Percentiles rank a stretch among this genome's conserved stretches.
These are phyloP conservation scores for Oscheius onirici DNA, from an alignment of 2,888 invertebrate species.

Conservation along the genomic window DNA sequence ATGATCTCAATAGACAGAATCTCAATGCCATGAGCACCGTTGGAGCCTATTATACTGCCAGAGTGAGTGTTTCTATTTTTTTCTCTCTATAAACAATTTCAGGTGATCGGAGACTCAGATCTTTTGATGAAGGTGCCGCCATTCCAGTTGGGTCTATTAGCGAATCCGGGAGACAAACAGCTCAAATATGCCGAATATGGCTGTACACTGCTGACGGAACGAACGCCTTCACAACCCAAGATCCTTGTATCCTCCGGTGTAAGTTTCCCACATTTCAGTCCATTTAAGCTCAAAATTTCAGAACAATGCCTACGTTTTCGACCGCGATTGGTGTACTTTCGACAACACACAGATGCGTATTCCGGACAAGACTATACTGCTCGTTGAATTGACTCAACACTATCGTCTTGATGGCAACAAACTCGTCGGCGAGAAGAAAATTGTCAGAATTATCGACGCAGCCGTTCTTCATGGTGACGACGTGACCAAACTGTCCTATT, in stretches of 20 bases:
- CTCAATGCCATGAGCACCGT: constrained; percentile 14
- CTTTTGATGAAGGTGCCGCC: neutral
- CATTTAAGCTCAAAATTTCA: constrained; percentile 15
- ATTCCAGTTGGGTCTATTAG: neutral
- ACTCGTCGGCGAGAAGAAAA: constrained; percentile 9
- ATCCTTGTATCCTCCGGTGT: constrained; percentile 35
- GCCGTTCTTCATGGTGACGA: constrained; percentile 65
- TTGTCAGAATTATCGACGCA: constrained; percentile 65
- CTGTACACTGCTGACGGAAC: constrained; percentile 34
- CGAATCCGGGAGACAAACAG: constrained; percentile 17
- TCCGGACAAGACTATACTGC: constrained; percentile 50
- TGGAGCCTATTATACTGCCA: constrained; percentile 4
- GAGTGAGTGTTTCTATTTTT: neutral
- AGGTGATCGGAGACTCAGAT: constrained; percentile 17
- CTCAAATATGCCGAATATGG: constrained; percentile 36
- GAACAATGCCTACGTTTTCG: constrained; percentile 18
- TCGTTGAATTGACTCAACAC: constrained; percentile 40
- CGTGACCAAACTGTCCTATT: constrained; percentile 52
- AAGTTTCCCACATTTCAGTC: neutral
- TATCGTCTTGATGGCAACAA: neutral
- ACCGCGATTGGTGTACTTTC: constrained; percentile 17
- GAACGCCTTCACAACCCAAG: constrained; percentile 7
- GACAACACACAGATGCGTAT: constrained; percentile 38
- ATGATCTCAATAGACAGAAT: neutral
- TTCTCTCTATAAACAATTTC: neutral